Percentiles rank a stretch among this genome's conserved stretches.
Evolutionary conservation across 2,113 vertebrate species (phyloP).

Genomic region (Pterocles gutturalis): DNA sequence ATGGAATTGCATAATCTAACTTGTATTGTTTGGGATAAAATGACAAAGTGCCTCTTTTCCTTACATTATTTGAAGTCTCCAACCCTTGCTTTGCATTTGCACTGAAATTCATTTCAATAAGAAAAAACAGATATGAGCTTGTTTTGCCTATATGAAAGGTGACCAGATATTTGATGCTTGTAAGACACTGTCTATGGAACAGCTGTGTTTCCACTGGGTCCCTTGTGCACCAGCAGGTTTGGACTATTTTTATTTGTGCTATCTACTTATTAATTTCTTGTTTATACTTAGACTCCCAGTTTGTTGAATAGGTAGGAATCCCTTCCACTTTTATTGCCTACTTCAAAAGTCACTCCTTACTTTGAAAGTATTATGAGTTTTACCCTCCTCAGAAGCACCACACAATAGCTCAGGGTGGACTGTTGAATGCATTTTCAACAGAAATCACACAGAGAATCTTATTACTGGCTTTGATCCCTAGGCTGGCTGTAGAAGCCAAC

Average conservation of each 20-base stretch:
- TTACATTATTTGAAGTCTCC: not conserved
- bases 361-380: not conserved
- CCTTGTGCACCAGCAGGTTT: not conserved
- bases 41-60: not conserved
- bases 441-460: not conserved
- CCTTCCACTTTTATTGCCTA: not conserved
- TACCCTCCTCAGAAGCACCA: not conserved
- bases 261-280: not conserved
- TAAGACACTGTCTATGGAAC: not conserved
- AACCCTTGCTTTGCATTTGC: not conserved
- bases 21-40: not conserved
- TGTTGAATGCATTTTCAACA: not conserved
- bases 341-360: not conserved
- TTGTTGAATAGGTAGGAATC: not conserved
- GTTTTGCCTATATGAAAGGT: not conserved
- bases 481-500: not conserved
- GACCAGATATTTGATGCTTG: accelerated
- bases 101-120: not conserved
- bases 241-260: not conserved
- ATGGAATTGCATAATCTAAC: not conserved
- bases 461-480: not conserved
- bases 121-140: not conserved
- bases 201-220: not conserved
- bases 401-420: not conserved
- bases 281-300: not conserved